phyloP scores from a whole-genome alignment of 2,113 vertebrate species.

The Macrotus californicus region DNA sequence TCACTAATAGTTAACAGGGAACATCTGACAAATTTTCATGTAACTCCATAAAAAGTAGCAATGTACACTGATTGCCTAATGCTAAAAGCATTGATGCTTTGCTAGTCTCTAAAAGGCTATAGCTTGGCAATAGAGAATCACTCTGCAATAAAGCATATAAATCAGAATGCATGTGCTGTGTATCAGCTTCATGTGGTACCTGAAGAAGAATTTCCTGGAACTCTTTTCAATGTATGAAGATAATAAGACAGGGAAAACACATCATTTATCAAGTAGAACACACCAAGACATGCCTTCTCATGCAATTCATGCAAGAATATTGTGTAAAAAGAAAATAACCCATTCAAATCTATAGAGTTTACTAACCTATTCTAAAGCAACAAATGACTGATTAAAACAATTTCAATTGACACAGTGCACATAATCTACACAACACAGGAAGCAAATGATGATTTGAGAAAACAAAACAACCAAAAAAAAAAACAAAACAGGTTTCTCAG shows the following conservation, averaged over 20 bases:
- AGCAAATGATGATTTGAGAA: not conserved
- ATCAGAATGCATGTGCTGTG: conserved; percentile 69
- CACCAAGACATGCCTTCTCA: not conserved
- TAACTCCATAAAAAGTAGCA: conserved; percentile 64
- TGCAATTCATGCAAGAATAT: conserved; percentile 61
- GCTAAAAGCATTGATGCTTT: conserved; percentile 75
- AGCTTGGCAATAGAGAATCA: conserved; percentile 70
- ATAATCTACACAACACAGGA: not conserved
- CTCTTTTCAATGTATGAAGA: conserved; percentile 67
- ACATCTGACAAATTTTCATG: conserved; percentile 71
- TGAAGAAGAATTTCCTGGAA: conserved; percentile 77
- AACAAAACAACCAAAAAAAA: not conserved
- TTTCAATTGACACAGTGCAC: conserved; percentile 16
- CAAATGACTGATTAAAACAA: conserved; percentile 18
- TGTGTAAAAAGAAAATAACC: conserved; percentile 63
- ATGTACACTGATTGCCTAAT: conserved; percentile 68
- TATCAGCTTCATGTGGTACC: conserved; percentile 74
- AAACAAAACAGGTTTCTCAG: not conserved
- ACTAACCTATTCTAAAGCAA: conserved; percentile 20
- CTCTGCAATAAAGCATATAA: conserved; percentile 76
- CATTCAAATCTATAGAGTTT: conserved; percentile 29
- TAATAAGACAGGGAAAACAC: conserved; percentile 60
- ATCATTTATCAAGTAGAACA: conserved; percentile 64
- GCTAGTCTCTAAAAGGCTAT: conserved; percentile 72
- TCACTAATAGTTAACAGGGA: conserved; percentile 77